Percentiles rank a stretch among this genome's conserved stretches.
Conservation (phyloP, 2,113 vertebrate species). For the Scytalopus superciliaris region DNA sequence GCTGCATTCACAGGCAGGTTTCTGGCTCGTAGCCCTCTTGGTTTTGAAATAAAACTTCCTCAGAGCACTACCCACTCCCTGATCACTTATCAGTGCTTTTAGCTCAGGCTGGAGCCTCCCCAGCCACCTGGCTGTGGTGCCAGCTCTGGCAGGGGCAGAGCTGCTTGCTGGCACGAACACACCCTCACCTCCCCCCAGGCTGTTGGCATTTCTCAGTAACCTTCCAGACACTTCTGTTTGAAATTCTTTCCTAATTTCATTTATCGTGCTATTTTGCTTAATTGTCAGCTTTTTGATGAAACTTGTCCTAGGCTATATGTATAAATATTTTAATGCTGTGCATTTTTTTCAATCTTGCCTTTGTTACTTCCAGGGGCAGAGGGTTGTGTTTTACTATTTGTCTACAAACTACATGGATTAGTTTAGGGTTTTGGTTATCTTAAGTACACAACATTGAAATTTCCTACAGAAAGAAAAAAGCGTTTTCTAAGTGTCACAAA, state of each 20-base stretch:
- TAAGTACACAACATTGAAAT: neutral
- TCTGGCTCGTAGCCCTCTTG: neutral
- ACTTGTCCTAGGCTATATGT: neutral
- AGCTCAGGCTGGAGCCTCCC: neutral
- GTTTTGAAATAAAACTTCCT: neutral
- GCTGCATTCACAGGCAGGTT: neutral
- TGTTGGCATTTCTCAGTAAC: fast-evolving
- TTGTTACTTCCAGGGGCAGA: neutral
- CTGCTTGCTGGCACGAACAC: neutral
- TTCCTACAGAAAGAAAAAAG: neutral
- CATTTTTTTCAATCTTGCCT: neutral
- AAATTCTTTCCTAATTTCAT: neutral
- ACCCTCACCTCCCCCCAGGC: neutral
- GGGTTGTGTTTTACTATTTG: neutral
- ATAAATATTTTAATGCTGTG: neutral
- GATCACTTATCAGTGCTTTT: neutral
- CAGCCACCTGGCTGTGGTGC: neutral
- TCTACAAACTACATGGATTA: neutral
- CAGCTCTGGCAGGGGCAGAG: fast-evolving
- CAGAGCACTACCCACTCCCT: neutral
- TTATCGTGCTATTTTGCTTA: neutral
- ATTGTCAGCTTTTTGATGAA: neutral
- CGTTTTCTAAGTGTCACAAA: neutral
- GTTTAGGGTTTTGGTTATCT: neutral
- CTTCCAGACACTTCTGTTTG: neutral